Evolutionary conservation across 2,797 vertebrate genomes (phyloP).

Genomic region (Centroberyx gerrardi): DNA sequence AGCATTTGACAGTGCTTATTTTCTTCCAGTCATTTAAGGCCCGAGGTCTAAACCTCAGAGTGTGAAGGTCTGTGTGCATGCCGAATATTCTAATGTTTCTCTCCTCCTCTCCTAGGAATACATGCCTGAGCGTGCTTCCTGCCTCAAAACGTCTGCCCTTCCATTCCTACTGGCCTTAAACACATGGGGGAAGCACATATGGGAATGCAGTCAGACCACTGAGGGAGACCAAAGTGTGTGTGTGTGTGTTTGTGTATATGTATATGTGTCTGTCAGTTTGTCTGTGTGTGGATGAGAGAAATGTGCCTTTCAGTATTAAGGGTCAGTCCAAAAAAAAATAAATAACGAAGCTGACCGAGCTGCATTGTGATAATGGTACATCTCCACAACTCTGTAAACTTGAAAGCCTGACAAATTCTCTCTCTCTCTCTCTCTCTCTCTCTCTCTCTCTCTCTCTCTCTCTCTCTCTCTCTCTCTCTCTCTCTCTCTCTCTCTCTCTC

Average conservation of each 20-base stretch:
- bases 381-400: conserved; percentile 68
- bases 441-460: conserved; percentile 34
- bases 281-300: conserved; percentile 34
- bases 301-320: conserved; percentile 82
- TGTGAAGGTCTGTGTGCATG: neutral
- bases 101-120: conserved; percentile 69
- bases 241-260: conserved; percentile 19
- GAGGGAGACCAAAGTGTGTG: conserved; percentile 70
- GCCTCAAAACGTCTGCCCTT: conserved; percentile 65
- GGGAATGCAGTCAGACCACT: conserved; percentile 80
- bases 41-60: no score
- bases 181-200: conserved; percentile 73
- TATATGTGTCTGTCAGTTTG: conserved; percentile 10
- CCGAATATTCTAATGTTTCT: conserved; percentile 35
- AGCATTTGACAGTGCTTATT: no score
- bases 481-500: conserved; percentile 30
- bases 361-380: conserved; percentile 50
- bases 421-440: conserved; percentile 28
- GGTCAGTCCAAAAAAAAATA: conserved; percentile 45
- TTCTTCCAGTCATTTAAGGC: no score
- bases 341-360: conserved; percentile 44
- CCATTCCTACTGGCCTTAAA: conserved; percentile 78
- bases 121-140: conserved; percentile 82
- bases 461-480: conserved; percentile 32
- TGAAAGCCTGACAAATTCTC: conserved; percentile 67